Conservation (phyloP, 2,888 invertebrate species). For the Drosophila anomelani region DNA sequence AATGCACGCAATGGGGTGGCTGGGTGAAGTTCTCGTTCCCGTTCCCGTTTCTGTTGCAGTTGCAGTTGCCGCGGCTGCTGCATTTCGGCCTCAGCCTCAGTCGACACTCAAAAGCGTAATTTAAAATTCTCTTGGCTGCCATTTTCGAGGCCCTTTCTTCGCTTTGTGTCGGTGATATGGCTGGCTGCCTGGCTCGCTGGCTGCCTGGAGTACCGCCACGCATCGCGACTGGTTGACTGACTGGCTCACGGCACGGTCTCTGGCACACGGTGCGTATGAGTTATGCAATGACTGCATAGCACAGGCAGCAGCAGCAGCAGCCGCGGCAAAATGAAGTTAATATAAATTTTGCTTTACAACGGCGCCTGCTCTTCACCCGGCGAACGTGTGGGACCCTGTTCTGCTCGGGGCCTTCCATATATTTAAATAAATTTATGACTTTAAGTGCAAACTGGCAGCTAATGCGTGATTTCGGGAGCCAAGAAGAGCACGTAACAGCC, state of each 20-base stretch:
- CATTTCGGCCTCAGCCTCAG: constrained; percentile 70
- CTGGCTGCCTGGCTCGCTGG: constrained; percentile 39
- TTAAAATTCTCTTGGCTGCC: constrained; percentile 79
- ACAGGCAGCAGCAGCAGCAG: constrained; percentile 22
- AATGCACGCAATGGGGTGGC: constrained; percentile 58
- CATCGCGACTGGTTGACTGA: constrained; percentile 48
- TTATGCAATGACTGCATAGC: constrained; percentile 71
- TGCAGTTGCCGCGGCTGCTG: constrained; percentile 46
- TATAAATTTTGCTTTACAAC: constrained; percentile 73
- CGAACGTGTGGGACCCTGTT: constrained; percentile 49
- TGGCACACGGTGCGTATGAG: constrained; percentile 74
- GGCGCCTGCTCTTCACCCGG: constrained; percentile 26
- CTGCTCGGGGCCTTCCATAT: constrained; percentile 44
- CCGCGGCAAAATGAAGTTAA: constrained; percentile 70
- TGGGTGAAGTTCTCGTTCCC: background rate
- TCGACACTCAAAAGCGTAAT: constrained; percentile 77
- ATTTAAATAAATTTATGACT: constrained; percentile 79
- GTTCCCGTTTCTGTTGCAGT: background rate
- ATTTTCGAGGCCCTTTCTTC: constrained; percentile 65
- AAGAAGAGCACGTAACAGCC: constrained; percentile 39
- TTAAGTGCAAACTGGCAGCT: constrained; percentile 77
- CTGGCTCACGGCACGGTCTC: constrained; percentile 48
- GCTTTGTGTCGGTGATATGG: constrained; percentile 65
- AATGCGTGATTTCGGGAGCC: constrained; percentile 73
- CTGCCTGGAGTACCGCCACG: constrained; percentile 41